phyloP scores from a whole-genome alignment of 1,140 invertebrate species.

The Drosophila sulfurigaster region DNA sequence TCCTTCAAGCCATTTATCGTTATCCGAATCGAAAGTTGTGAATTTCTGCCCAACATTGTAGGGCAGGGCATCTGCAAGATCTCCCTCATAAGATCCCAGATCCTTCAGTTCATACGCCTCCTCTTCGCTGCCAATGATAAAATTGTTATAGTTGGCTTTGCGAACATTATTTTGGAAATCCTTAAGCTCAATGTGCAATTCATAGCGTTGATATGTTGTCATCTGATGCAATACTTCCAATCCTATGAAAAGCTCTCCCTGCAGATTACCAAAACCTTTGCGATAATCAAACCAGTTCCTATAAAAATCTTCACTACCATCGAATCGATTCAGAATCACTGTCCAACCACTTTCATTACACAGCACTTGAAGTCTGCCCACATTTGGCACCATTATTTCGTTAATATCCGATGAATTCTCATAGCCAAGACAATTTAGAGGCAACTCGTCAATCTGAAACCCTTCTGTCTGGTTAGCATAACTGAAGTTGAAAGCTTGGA shows the following conservation, averaged over 20 bases:
- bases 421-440: constrained; percentile 10
- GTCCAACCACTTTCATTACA: constrained; percentile 27
- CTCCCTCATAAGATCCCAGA: constrained; percentile 88
- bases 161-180: constrained; percentile 86
- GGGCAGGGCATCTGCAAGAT: constrained; percentile 88
- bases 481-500: neutral
- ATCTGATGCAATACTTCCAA: constrained; percentile 25
- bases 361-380: neutral
- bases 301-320: constrained; percentile 22
- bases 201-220: constrained; percentile 19
- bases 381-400: neutral
- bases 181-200: constrained; percentile 87
- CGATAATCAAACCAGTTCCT: constrained; percentile 28
- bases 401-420: neutral
- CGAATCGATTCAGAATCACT: constrained; percentile 19
- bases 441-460: neutral
- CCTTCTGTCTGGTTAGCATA: neutral
- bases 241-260: constrained; percentile 33
- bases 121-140: constrained; percentile 87
- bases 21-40: constrained; percentile 89
- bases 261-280: constrained; percentile 20
- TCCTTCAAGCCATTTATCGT: constrained; percentile 87
- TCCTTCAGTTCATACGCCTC: constrained; percentile 88
- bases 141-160: constrained; percentile 87
- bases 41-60: constrained; percentile 89